Percentiles rank a stretch among this genome's conserved stretches.
phyloP scores from a whole-genome alignment of 2,113 vertebrate species.

The Pachypanchax playfairii region DNA sequence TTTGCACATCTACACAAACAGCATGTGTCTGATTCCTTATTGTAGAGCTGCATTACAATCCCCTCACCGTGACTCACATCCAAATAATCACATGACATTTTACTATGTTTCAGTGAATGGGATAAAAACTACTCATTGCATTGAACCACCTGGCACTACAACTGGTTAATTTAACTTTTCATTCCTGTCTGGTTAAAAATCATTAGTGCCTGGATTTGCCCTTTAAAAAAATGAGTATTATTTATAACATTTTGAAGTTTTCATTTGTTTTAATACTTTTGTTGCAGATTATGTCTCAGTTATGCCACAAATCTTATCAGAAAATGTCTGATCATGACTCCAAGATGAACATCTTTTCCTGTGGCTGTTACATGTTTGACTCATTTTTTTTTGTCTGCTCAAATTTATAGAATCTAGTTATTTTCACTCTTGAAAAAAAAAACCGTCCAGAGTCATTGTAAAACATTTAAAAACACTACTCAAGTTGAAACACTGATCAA shows the following conservation, averaged over 20 bases:
- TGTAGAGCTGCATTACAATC: slow-evolving; percentile 9
- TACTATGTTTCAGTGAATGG: slow-evolving; percentile 12
- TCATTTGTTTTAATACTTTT: neutral
- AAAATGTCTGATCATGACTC: neutral
- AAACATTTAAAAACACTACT: slow-evolving; percentile 36
- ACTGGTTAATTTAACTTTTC: slow-evolving; percentile 9
- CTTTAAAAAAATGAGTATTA: slow-evolving; percentile 37
- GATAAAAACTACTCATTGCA: neutral
- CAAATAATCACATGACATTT: neutral
- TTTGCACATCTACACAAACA: slow-evolving; percentile 22
- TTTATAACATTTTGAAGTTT: slow-evolving; percentile 59
- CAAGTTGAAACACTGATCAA: neutral
- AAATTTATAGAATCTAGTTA: neutral
- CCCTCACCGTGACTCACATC: neutral
- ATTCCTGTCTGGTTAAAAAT: neutral
- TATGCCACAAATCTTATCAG: slow-evolving; percentile 4
- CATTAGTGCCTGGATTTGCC: slow-evolving; percentile 50
- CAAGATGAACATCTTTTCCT: neutral
- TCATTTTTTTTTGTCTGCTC: neutral
- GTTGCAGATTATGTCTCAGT: neutral
- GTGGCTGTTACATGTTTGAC: slow-evolving; percentile 9
- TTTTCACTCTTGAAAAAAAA: no score
- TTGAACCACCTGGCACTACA: slow-evolving; percentile 29
- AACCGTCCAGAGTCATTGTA: neutral
- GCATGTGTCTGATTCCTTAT: neutral